Evolutionary conservation across 2,113 vertebrate genomes (phyloP), one percentile per base, ranked within the genome.

Genomic region (Hyla sarda): DNA sequence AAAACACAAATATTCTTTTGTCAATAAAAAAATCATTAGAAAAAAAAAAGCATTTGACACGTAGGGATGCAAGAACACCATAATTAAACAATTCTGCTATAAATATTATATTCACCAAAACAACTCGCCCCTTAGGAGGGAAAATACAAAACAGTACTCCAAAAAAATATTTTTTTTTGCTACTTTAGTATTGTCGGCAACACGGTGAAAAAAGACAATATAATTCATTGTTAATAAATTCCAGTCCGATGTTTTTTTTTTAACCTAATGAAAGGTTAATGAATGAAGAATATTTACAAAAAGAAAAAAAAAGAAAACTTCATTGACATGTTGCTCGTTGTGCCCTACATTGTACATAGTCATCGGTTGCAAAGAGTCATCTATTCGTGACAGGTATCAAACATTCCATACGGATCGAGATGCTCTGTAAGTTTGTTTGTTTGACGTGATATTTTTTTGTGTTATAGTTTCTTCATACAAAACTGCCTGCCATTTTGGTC

Each of bases 91-190:
- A 85, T 90, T 89, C 90, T 91, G 90, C 90, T 95, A 94, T 89
- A 93, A 94, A 95, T 89, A 92, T 88, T 93, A 83, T 91, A 91
- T 92, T 93, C 89, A 89, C 90, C 91, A 92, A 92, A 92, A 94
- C 89, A 90, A 91, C 84, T 90, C 91, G 92, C 91, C 90, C 41
- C 93, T 92, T 91, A 90, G 90, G 89, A 91, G 92, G 94, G 92
- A 93, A 74, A 94, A 94, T 95, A 95, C 90, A 95, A 95, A 95
- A 95, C 92, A 93, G 93, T 94, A 90, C 92, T 94, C 94, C 93
- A 94, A 92, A 95, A 71, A 95, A 94, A 94, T 94, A 92, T 75
- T 83, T 89, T 92, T 95, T 95, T 94, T 94, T 95, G 95, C 95
- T 94, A n/a, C n/a, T 60, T 93, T 92, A 87, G 91, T 93, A 93